Evolutionary conservation across 2,888 invertebrate species (phyloP), one percentile per base, ranked within the genome.

Genomic region (Xylophagus ater): DNA sequence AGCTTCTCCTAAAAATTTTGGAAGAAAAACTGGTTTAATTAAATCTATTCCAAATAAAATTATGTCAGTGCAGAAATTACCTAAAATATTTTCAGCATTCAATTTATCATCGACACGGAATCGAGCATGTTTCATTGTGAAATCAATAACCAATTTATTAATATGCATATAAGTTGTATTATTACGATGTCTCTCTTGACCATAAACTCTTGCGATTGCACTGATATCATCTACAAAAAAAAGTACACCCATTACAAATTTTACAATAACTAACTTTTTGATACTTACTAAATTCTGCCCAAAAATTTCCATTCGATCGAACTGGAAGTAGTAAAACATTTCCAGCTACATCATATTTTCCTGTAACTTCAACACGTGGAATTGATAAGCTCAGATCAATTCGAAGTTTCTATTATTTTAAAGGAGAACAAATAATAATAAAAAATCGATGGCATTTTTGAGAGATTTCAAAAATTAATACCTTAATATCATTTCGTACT

Each of bases 261-360:
- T 17, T 23, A 4, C 14, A 9, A 37, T 31, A 25, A 28, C 23
- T 34, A 21, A 24, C 25, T 33, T 40, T 25, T 30, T 34, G 9
- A 38, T 17, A 67, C 74, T 75, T 66, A 83, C 84, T 71, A 53
- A 84, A 83, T 35, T 77, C 72, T 9, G 83, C 82, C 82, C 81
- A 82, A 60, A 85, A 86, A 52, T 84, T 78, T 15, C 85, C 85
- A 52, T 77, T 75, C 4, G 83, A 82, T 44, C 82, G 70, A 12
- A 86, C 81, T 0, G 84, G 84, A 55, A 85, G 79, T 13, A 84
- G 68, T 13, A 86, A 65, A 21, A 85, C 80, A 53, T 83, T 82
- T 14, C 85, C 84, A 2, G 72, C 73, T 0, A 84, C 81, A 52
- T 84, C 82, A 58, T 85, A 85, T 47, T 72, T 74, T 28, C 85